Evolutionary conservation across 2,113 vertebrate genomes (phyloP), one percentile per base, ranked within the genome.

Genomic region (Propithecus coquereli): DNA sequence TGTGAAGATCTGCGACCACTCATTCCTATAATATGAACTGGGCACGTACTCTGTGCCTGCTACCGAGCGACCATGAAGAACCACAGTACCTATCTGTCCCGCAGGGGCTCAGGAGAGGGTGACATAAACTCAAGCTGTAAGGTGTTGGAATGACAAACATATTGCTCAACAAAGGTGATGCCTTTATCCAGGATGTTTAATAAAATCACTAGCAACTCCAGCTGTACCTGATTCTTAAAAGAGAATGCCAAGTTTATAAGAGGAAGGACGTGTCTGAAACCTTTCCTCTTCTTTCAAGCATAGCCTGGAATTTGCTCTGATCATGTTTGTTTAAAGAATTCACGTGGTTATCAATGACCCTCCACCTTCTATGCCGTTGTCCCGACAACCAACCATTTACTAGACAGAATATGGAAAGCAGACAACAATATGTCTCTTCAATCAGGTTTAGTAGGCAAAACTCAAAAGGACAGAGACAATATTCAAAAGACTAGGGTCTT

Each of bases 311-410:
- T 97, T 96, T 93, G 86, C 93, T 86, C 66, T 59, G 76, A 90
- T 97, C 50, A 3, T 83, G 66, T 97, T 98, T 98, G 97, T 98
- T 97, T 97, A 96, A 98, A 97, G 95, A 97, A 98, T 94, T 91
- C 94, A 74, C 87, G 92, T 86, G 92, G 96, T 98, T 98, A 98
- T 97, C 97, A 97, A 37, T 94, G 96, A 97, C 94, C 96, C 91
- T 96, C 79, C 93, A 97, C 92, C 94, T 98, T 97, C 94, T 77
- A 89, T 95, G 97, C 61, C 0, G 80, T 98, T 98, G 77, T 97
- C 97, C 87, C 83, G 96, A 98, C 96, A 98, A 98, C 97, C 95
- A 96, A 76, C 63, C 97, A 94, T 97, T 98, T 98, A 98, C 95
- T 91, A 96, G 97, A 96, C 61, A 84, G 95, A 98, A 98, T 86